phyloP scores from a whole-genome alignment of 2,888 invertebrate genomes.

The Leptinotarsa peninsularis region DNA sequence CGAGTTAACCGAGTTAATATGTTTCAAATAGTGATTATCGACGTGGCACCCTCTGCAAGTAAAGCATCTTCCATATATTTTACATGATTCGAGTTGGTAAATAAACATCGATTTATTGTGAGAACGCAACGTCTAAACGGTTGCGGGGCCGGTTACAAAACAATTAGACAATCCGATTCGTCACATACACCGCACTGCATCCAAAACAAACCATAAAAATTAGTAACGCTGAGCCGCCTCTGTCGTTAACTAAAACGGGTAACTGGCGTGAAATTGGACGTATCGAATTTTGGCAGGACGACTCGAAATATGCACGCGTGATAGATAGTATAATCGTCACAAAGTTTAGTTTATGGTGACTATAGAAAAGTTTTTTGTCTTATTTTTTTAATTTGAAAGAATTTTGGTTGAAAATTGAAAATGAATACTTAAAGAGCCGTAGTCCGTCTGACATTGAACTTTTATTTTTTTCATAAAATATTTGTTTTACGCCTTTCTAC shows the following conservation, averaged over 20 bases:
- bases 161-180: constrained; percentile 54
- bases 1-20: no score
- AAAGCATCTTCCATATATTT: not conserved
- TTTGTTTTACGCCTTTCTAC: no score
- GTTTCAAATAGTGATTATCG: no score
- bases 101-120: constrained; percentile 43
- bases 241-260: constrained; percentile 53
- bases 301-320: not conserved
- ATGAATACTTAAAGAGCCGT: no score
- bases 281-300: constrained; percentile 51
- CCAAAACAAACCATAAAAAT: constrained; percentile 60
- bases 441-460: no score
- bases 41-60: no score
- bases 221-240: constrained; percentile 53
- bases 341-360: not conserved
- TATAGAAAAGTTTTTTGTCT: no score
- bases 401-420: no score
- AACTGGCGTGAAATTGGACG: constrained; percentile 58
- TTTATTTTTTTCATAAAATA: no score
- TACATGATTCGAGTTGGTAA: constrained; percentile 22
- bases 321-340: not conserved
- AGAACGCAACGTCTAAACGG: constrained; percentile 33
- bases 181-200: constrained; percentile 49
- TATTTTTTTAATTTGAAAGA: no score
- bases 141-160: constrained; percentile 29